Percentiles rank a stretch among this genome's conserved stretches.
phyloP scores from a whole-genome alignment of 2,888 invertebrate genomes.

The Pedicia rivosa region DNA sequence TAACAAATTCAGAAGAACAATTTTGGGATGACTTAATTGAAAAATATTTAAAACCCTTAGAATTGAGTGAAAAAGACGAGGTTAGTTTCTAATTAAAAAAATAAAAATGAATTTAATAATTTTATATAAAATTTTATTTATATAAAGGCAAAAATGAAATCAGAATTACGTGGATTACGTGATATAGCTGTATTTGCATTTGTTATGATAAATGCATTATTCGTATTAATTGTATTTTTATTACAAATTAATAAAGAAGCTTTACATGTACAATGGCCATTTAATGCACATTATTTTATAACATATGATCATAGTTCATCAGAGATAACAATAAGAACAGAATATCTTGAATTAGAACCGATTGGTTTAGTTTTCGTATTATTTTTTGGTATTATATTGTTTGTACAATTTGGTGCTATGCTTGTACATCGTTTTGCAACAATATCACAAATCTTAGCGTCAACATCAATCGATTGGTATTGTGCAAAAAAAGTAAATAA shows the following conservation, averaged over 20 bases:
- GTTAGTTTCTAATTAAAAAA: constrained; percentile 15
- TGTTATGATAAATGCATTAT: constrained; percentile 61
- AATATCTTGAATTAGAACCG: constrained; percentile 50
- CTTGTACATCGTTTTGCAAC: constrained; percentile 60
- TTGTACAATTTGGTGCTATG: constrained; percentile 60
- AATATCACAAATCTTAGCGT: constrained; percentile 54
- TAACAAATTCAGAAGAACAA: constrained; percentile 45
- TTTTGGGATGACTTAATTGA: constrained; percentile 68
- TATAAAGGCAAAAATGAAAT: not conserved
- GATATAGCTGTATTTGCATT: constrained; percentile 53
- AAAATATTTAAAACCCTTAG: constrained; percentile 58
- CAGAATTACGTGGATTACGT: constrained; percentile 29
- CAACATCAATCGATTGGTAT: constrained; percentile 41
- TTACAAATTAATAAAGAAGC: constrained; percentile 56
- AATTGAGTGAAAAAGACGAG: constrained; percentile 44
- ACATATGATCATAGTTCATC: constrained; percentile 29
- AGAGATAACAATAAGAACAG: constrained; percentile 36
- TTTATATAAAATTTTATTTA: not conserved
- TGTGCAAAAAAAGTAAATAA: too few species aligned
- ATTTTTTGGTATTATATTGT: constrained; percentile 50
- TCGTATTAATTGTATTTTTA: constrained; percentile 56
- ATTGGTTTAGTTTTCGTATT: constrained; percentile 59
- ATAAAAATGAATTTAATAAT: not conserved
- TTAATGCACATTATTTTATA: constrained; percentile 37
- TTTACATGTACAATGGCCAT: constrained; percentile 51